Percentiles rank a stretch among this genome's conserved stretches.
These are phyloP conservation scores for Leptodactylus fallax DNA, from an alignment of 2,797 vertebrate species.

Conservation along the genomic window DNA sequence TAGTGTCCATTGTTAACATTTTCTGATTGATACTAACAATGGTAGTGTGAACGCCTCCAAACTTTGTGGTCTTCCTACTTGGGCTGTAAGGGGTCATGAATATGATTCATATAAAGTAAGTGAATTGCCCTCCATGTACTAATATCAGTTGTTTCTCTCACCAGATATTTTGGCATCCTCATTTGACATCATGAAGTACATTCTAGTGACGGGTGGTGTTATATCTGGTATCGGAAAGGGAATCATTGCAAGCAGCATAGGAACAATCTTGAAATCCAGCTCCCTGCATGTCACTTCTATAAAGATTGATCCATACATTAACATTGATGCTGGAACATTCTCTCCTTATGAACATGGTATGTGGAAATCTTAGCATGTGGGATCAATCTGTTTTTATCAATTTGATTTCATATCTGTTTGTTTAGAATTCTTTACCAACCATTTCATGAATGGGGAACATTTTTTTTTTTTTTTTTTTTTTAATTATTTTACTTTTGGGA, in stretches of 20 bases:
- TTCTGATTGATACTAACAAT: too few relatives aligned
- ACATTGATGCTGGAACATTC: slow-evolving; percentile 96
- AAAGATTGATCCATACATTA: slow-evolving; percentile 97
- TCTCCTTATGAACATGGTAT: slow-evolving; percentile 95
- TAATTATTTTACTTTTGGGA: too few relatives aligned
- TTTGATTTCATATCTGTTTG: too few relatives aligned
- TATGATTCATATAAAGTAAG: too few relatives aligned
- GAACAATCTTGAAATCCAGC: slow-evolving; percentile 95
- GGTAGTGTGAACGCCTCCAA: too few relatives aligned
- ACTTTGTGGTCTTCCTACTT: too few relatives aligned
- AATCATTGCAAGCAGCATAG: slow-evolving; percentile 95
- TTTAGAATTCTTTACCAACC: too few relatives aligned
- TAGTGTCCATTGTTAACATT: too few relatives aligned
- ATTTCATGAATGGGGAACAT: too few relatives aligned
- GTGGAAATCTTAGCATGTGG: slow-evolving; percentile 40
- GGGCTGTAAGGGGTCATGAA: too few relatives aligned
- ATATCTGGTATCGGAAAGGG: slow-evolving; percentile 98
- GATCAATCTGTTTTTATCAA: too few relatives aligned
- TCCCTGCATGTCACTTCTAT: slow-evolving; percentile 93
- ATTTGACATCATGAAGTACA: slow-evolving; percentile 88
- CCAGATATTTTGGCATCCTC: neutral
- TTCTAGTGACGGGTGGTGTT: slow-evolving; percentile 94
- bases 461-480: too few relatives aligned
- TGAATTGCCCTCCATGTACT: neutral
- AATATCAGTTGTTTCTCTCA: neutral